Evolutionary conservation across 1,140 invertebrate species (phyloP), one percentile per base, ranked within the genome.

Genomic region (Dinoponera quadriceps): DNA sequence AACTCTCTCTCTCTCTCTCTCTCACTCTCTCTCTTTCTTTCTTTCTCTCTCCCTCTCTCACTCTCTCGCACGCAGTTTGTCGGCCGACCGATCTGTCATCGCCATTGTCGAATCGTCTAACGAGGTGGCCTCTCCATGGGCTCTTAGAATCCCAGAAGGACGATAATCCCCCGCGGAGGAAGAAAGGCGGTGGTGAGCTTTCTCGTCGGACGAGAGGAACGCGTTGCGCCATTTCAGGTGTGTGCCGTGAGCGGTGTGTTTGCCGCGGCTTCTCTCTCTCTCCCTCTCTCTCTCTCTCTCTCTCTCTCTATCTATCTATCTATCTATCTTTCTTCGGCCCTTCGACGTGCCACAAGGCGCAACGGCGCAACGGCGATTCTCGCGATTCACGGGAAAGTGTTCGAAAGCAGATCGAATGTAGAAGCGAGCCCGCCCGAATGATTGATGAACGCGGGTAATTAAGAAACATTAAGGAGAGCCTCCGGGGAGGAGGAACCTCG

Each of bases 21-120:
- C 5, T 18, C n/a, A 14, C 16, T n/a, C 14, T 18, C 65, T 71
- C 62, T 20, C 73, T 49, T 16, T 54, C 49, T 59, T 44, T 62
- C 55, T 60, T 65, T 51, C 74, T 60, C 1, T 62, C 74, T 16
- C 49, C 25, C 27, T 22, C 22, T 33, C n/a, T n/a, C n/a, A n/a
- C n/a, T n/a, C n/a, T n/a, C n/a, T n/a, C n/a, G n/a, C n/a, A n/a
- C n/a, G n/a, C n/a, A n/a, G n/a, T n/a, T n/a, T 77, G 63, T 77
- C 65, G 69, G 57, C 85, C 60, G 60, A 38, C 51, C 71, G 44
- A 71, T 77, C 84, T 55, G 49, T 86, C 60, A 83, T 86, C 85
- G 85, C 85, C 85, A 86, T 87, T 87, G 72, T 60, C 80, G 78
- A 75, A 78, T 51, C 60, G 49, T 38, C 75, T 59, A 57, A 65